Evolutionary conservation across 2,888 invertebrate species (phyloP), one percentile per base, ranked within the genome.

Genomic region (Nomada goodeniana): DNA sequence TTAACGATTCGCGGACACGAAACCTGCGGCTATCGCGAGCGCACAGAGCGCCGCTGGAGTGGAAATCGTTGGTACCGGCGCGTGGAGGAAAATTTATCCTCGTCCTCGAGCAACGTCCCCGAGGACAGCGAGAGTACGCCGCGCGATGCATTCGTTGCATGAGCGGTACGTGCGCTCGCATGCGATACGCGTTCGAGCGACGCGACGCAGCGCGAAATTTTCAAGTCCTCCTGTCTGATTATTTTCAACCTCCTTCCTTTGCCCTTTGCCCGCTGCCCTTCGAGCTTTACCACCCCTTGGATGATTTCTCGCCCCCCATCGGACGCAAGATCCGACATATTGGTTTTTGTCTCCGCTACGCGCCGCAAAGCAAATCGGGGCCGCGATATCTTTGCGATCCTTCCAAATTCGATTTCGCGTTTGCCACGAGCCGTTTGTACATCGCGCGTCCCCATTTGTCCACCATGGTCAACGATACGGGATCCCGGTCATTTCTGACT

Each of bases 101-200:
- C 84, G 85, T 85, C 85, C 85, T 85, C 85, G 85, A 84, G 75
- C 80, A 82, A 80, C 82, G 85, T 85, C 84, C 85, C 82, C 84
- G 82, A 84, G 85, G 84, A 84, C 84, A 82, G 75, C 75, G 80
- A 84, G 84, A 82, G 81, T 76, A 55, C 53, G 60, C 36, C 18
- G 52, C 60, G 53, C 71, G 65, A 42, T 72, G 74, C 67, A 50
- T 65, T 57, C 71, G 29, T 69, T 72, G 63, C 80, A 55, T 55
- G 70, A 69, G 70, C 44, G 57, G 15, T 15, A 47, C 61, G 29
- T 53, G 29, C 59, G 26, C 20, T n/a, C 59, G 73, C 42, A 26
- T 74, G 76, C 63, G 18, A 61, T 67, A 73, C 84, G 70, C 78
- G 71, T 26, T 13, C 60, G 57, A 67, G 70, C 26, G 42, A 26